phyloP scores from a whole-genome alignment of 53 echinoderm and acorn worm genomes.

The Actinopyga echinites region DNA sequence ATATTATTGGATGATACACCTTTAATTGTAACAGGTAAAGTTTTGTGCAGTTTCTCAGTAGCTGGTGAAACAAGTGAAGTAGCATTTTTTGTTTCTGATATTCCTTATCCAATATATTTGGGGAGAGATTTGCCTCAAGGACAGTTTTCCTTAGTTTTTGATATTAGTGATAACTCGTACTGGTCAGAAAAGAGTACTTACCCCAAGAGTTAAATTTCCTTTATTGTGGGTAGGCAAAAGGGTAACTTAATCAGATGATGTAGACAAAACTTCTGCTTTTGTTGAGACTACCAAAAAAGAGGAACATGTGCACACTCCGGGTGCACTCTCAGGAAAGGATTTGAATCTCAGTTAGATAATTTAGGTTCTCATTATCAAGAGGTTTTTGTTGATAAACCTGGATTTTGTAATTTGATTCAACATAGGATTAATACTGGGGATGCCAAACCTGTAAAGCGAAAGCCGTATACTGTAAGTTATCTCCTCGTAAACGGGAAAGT shows the following conservation, averaged over 20 bases:
- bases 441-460: constrained; percentile 14
- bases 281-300: too few relatives aligned
- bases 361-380: neutral
- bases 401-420: constrained; percentile 13
- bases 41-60: neutral
- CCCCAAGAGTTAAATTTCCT: neutral
- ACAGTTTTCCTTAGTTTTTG: neutral
- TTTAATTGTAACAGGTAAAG: neutral
- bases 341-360: neutral
- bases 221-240: neutral
- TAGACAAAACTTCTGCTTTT: too few relatives aligned
- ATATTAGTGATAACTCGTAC: constrained; percentile 11
- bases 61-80: neutral
- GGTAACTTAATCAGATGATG: too few relatives aligned
- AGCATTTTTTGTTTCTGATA: neutral
- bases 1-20: neutral
- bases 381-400: constrained; percentile 25
- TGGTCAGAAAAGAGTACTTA: neutral
- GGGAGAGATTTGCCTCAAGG: neutral
- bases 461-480: constrained; percentile 13
- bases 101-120: neutral
- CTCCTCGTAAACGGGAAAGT: constrained; percentile 15
- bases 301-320: neutral
- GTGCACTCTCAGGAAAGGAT: constrained; percentile 9
- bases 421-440: constrained; percentile 30